Conservation (phyloP, 2,888 invertebrate species). For the Homarus gammarus region DNA sequence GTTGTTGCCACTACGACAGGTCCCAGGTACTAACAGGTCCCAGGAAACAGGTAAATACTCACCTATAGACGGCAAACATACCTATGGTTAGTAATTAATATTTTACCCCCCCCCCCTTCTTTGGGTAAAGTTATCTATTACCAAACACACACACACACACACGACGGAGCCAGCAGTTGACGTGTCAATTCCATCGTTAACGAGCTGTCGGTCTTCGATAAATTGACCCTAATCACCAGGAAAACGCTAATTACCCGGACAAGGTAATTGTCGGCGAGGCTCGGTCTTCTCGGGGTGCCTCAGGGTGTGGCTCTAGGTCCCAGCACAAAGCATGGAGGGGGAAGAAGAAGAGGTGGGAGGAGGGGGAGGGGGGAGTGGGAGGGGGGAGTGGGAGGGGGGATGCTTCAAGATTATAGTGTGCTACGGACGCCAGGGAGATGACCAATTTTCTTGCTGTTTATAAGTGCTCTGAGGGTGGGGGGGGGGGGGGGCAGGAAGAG, state of each 20-base stretch:
- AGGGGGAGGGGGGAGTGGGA: too few species aligned
- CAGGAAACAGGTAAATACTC: too few species aligned
- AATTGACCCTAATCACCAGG: slow-evolving; percentile 59
- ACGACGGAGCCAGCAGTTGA: too few species aligned
- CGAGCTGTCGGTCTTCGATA: slow-evolving; percentile 30
- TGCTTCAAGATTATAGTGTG: slow-evolving; percentile 17
- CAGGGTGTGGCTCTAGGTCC: slow-evolving; percentile 11
- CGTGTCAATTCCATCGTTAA: slow-evolving; percentile 54
- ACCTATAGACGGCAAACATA: too few species aligned
- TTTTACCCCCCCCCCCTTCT: too few species aligned
- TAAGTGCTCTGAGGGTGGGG: neutral
- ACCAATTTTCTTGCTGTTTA: slow-evolving; percentile 22
- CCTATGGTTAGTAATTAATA: too few species aligned
- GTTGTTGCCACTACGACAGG: too few species aligned
- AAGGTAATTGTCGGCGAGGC: slow-evolving; percentile 44
- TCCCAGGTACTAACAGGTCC: too few species aligned
- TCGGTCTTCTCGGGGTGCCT: slow-evolving; percentile 17
- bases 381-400: neutral
- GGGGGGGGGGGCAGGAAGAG: neutral
- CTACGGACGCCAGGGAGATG: slow-evolving; percentile 14
- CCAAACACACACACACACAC: too few species aligned
- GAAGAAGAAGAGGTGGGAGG: too few species aligned
- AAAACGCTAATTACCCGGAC: slow-evolving; percentile 54
- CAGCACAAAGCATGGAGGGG: neutral
- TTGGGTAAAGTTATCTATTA: slow-evolving; percentile 10